Base-by-base conservation (phyloP, 2,888 invertebrate genomes). In the Tetrapedia diversipes region DNA sequence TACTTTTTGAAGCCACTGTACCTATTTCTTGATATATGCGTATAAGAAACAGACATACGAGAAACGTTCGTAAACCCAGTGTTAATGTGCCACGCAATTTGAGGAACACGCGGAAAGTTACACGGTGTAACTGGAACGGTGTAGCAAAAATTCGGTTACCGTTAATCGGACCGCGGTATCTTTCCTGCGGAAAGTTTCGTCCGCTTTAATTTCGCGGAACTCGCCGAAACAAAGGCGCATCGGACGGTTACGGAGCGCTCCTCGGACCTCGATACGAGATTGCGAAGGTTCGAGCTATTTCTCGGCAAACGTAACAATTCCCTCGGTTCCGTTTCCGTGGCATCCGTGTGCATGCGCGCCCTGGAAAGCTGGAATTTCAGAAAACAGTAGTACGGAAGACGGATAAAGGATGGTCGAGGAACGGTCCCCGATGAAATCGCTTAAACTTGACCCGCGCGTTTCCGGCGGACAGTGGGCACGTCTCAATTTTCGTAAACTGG, bases 291-390 rank as follows among this genome's bases (percentile, higher is more conserved):
- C 45, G 43, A 51, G 43, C 24, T 53, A 53, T 59, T 68, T 68
- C 32, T 51, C 59, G 57, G 37, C 29, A 32, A 45, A 45, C 59
- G 68, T 59, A 72, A 60, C 72, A 72, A 72, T 68, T 54, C 68
- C 68, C 68, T 8, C 11, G 22, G 51, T 43, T 70, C 41, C 41
- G 27, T 69, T 69, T 22, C 47, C 22, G 16, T 49, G 32, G 3
- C 10, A 4, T 34, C 6, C 6, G 8, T 32, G 6, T n/a, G 32
- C 10, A 14, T 41, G 29, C 14, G 19, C 56, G 24, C n/a, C 22
- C 11, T 27, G 45, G 45, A 6, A 16, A 71, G 49, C 41, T 16
- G 14, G 49, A 65, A 71, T 72, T 72, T 72, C 51, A 3, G 63
- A 29, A 63, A 57, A 63, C 71, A 43, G 16, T n/a, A 6, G 41